Conservation (phyloP, 2,113 vertebrate species). For the Rutilus rutilus region DNA sequence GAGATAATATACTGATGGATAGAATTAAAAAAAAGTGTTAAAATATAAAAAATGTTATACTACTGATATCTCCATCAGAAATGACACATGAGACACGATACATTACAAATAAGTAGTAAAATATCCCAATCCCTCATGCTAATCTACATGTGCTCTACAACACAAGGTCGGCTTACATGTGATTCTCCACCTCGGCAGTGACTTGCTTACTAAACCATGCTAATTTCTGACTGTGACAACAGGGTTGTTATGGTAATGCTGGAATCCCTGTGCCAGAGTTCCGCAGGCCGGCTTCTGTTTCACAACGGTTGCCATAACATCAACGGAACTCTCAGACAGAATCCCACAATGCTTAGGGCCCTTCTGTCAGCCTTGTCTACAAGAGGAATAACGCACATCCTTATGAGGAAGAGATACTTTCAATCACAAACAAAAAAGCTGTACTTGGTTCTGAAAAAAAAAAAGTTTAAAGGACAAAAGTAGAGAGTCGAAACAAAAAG, state of each 20-base stretch:
- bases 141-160: neutral
- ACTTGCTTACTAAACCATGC: slow-evolving; percentile 50
- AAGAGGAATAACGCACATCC: slow-evolving; percentile 41
- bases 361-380: slow-evolving; percentile 46
- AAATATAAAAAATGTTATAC: no score
- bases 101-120: neutral
- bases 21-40: neutral
- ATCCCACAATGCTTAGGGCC: slow-evolving; percentile 52
- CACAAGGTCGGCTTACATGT: neutral
- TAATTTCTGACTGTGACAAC: slow-evolving; percentile 49
- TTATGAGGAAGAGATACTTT: slow-evolving; percentile 16
- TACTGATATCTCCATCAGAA: no score
- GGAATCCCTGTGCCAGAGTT: slow-evolving; percentile 56
- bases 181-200: slow-evolving; percentile 23
- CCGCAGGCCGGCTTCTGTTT: slow-evolving; percentile 55
- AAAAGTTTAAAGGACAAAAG: neutral
- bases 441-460: neutral
- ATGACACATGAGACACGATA: no score
- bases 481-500: no score
- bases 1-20: neutral
- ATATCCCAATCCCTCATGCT: neutral
- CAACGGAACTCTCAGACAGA: slow-evolving; percentile 54
- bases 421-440: neutral
- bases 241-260: slow-evolving; percentile 62
- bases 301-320: slow-evolving; percentile 62